A percentile compares a stretch with the other conserved stretches of the same genome.
These are phyloP conservation scores for Harpagifer antarcticus DNA, from an alignment of 2,797 vertebrate genomes.

Conservation along the genomic window DNA sequence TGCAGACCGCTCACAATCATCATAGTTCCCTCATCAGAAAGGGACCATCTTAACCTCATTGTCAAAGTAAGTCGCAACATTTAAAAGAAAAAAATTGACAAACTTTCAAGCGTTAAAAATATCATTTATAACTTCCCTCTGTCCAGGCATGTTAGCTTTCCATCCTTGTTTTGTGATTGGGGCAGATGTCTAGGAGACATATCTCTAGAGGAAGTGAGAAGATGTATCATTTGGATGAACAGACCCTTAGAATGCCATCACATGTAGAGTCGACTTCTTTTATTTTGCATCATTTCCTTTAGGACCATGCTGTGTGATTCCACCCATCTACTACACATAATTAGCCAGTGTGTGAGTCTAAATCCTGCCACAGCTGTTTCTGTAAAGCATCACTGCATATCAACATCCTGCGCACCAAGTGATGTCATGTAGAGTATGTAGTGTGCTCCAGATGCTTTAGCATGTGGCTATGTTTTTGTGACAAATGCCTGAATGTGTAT, in stretches of 20 bases:
- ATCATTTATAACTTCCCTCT: neutral
- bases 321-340: neutral
- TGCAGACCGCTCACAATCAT: neutral
- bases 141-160: neutral
- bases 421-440: neutral
- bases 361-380: too few relatives aligned
- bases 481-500: neutral
- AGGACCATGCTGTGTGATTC: slow-evolving; percentile 10
- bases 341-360: neutral
- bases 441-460: neutral
- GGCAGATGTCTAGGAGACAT: neutral
- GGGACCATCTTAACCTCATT: neutral
- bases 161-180: neutral
- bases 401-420: too few relatives aligned
- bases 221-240: neutral
- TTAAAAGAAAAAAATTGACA: neutral
- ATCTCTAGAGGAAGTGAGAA: neutral
- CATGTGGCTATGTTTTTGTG: neutral
- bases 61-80: neutral
- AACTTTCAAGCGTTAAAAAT: neutral
- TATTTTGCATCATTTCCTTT: neutral
- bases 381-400: neutral
- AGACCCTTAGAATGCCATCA: neutral
- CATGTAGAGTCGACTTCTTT: neutral
- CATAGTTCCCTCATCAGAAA: neutral